phyloP scores from a whole-genome alignment of 1,140 invertebrate species.

The Drosophila santomea region DNA sequence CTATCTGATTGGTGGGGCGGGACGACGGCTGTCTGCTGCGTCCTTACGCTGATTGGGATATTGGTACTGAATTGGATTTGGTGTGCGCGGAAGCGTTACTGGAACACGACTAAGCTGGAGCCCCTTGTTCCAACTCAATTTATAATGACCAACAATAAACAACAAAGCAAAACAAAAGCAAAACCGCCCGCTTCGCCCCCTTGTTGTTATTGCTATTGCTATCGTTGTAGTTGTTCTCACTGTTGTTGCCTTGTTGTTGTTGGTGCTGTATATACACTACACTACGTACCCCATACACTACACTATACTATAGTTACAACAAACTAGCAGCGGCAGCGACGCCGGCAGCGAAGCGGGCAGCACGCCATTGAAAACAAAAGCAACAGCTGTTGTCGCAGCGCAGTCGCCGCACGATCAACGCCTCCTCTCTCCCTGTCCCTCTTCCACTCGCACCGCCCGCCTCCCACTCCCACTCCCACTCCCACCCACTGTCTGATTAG shows the following conservation, averaged over 20 bases:
- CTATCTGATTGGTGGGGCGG: background rate
- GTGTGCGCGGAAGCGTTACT: slow-evolving; percentile 81
- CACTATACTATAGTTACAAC: slow-evolving; percentile 54
- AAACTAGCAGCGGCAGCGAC: slow-evolving; percentile 42
- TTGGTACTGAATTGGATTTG: background rate
- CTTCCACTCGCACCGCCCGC: background rate
- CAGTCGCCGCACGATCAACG: slow-evolving; percentile 36
- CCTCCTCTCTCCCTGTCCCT: background rate
- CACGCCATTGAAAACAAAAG: slow-evolving; percentile 56
- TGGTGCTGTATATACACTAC: slow-evolving; percentile 26
- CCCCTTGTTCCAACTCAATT: slow-evolving; percentile 78
- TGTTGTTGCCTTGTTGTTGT: background rate
- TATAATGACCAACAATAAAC: slow-evolving; percentile 79
- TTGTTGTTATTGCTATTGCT: background rate
- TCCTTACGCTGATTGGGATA: slow-evolving; percentile 15
- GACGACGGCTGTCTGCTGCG: slow-evolving; percentile 8
- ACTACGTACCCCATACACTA: slow-evolving; percentile 35
- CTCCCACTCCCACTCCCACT: slow-evolving; percentile 2
- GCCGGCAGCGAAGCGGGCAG: slow-evolving; percentile 25
- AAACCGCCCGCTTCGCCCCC: slow-evolving; percentile 13
- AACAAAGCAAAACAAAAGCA: slow-evolving; percentile 54
- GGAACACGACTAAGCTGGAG: slow-evolving; percentile 83
- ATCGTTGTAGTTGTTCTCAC: slow-evolving; percentile 20
- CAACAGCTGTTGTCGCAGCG: slow-evolving; percentile 45
- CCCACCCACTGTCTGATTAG: slow-evolving; percentile 27